Base-by-base conservation (phyloP, 2,888 invertebrate species). In the Amiota communis region DNA sequence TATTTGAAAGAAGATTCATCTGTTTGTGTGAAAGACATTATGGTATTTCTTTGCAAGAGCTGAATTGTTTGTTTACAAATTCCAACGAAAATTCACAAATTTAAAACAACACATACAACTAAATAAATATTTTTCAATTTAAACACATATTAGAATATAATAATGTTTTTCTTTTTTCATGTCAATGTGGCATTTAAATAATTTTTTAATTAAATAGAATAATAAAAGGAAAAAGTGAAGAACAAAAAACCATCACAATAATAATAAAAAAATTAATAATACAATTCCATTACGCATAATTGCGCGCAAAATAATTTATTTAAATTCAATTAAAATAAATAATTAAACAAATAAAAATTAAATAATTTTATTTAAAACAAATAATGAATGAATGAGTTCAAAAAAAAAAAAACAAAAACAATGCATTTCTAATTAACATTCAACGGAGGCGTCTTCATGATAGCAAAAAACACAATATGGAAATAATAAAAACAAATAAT, bases 351-450 rank as follows among this genome's bases (percentile, higher is more conserved):
- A 49, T 74, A 48, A 51, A 71, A 61, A 59, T 61, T 17, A 63
- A 63, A 71, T 71, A 12, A 71, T 51, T 51, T 61, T 49, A 23
- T 47, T 61, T 47, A 49, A 49, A 48, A 63, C 49, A 49, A 59
- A 51, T 20, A 70, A 56, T 56, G 23, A 59, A 47, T 46, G 23
- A 67, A 17, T 67, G 61, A n/a, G 10, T 20, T n/a, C 0, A 36
- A 36, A 36, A 9, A 59, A 72, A 53, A 67, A 74, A n/a, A n/a
- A n/a, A 20, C 6, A 15, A 17, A 53, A 67, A 74, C 71, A 47
- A 72, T 20, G 70, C 17, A 73, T 75, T 79, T 83, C 81, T 82
- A 82, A 82, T 85, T 84, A 82, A 84, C 76, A 82, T 85, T 82
- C 79, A 80, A 20, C 8, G 64, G 53, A 53, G 73, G 46, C 48